phyloP scores from a whole-genome alignment of 2,113 vertebrate genomes.

The Lycocorax pyrrhopterus region DNA sequence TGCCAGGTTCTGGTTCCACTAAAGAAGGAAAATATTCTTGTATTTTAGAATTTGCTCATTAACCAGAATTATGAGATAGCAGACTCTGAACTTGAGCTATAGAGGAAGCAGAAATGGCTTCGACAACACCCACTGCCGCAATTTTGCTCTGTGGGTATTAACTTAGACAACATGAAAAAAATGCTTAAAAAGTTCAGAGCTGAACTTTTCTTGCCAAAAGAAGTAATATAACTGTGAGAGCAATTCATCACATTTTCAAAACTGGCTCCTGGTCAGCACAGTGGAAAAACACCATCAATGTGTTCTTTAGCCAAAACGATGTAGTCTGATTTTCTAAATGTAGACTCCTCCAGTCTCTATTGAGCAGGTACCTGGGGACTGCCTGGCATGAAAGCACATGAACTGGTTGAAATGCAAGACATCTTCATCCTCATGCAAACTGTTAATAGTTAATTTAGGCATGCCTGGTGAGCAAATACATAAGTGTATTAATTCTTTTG shows the following conservation, averaged over 20 bases:
- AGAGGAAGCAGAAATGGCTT: slow-evolving; percentile 8
- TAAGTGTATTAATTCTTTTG: slow-evolving; percentile 17
- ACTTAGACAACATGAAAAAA: neutral
- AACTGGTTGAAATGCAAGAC: neutral
- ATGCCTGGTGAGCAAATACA: neutral
- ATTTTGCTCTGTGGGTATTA: neutral
- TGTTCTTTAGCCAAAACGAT: neutral
- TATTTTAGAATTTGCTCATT: slow-evolving; percentile 4
- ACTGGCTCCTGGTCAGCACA: neutral
- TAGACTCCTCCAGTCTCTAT: neutral
- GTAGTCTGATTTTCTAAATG: neutral
- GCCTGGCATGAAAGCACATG: neutral
- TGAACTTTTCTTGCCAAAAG: neutral
- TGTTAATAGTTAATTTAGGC: slow-evolving; percentile 8
- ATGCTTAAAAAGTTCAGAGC: neutral
- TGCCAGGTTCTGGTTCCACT: neutral
- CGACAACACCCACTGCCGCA: neutral
- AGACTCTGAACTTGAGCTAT: neutral
- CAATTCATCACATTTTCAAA: neutral
- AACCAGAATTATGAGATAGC: neutral
- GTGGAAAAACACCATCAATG: neutral
- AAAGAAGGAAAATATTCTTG: neutral
- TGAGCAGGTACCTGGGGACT: neutral
- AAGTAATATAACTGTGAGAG: neutral
- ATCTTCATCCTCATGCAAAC: neutral